phyloP scores from a whole-genome alignment of 2,797 vertebrate species.

The Cirrhinus mrigala region DNA sequence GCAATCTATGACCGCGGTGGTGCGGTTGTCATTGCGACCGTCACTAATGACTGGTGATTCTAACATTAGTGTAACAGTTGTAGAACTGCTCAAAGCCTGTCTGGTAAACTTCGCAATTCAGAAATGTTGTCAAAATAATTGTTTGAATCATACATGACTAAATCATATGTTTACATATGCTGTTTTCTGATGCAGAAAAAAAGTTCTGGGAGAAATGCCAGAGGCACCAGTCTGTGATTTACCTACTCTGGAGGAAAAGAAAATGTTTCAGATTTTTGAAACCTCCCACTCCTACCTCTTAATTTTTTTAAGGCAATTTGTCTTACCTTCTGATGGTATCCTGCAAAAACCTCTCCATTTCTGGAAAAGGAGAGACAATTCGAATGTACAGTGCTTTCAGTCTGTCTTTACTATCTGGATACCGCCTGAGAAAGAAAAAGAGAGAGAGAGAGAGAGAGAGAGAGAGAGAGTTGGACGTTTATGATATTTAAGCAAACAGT shows the following conservation, averaged over 20 bases:
- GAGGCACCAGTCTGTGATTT: background rate
- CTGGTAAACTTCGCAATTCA: too few species aligned
- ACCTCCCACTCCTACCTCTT: background rate
- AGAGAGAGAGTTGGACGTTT: background rate
- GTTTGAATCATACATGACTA: constrained; percentile 3
- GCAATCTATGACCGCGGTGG: too few species aligned
- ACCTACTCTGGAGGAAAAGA: background rate
- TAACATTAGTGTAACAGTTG: too few species aligned
- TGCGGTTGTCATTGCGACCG: too few species aligned
- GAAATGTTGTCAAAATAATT: background rate
- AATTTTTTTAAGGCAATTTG: background rate
- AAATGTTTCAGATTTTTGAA: background rate
- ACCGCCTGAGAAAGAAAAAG: too few species aligned
- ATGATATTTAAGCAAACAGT: too few species aligned
- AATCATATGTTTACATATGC: background rate
- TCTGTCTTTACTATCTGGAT: too few species aligned
- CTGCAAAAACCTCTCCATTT: too few species aligned
- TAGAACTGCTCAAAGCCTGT: too few species aligned
- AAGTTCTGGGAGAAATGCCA: constrained; percentile 5
- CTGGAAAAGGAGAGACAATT: too few species aligned
- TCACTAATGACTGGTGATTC: too few species aligned
- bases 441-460: constrained; percentile 78
- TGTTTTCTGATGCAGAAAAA: background rate
- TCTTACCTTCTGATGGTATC: constrained; percentile 89
- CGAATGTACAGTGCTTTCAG: too few species aligned